Evolutionary conservation across 2,113 vertebrate genomes (phyloP).

Genomic region (Sitta europaea): DNA sequence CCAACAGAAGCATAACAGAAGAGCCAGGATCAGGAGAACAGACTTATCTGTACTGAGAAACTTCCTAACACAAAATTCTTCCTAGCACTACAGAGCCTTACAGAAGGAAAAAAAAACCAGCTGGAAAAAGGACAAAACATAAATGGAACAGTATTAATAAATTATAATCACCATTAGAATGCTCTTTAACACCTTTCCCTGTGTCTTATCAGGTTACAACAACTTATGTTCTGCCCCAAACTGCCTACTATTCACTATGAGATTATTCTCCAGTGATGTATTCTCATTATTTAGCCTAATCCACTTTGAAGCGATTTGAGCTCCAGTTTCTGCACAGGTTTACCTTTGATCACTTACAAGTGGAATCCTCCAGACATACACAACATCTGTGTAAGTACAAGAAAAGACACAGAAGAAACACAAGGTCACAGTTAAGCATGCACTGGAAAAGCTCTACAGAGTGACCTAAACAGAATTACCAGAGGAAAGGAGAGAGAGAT

Average conservation of each 20-base stretch:
- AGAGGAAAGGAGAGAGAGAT: background rate
- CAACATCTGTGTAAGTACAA: constrained; percentile 36
- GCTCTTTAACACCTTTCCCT: background rate
- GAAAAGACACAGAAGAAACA: constrained; percentile 44
- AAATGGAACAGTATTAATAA: background rate
- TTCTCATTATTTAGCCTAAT: constrained; percentile 43
- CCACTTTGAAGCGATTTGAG: constrained; percentile 55
- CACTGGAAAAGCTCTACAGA: background rate
- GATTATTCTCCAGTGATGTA: background rate
- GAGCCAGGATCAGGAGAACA: background rate
- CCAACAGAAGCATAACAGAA: background rate
- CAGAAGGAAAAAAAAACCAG: background rate
- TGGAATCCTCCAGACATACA: constrained; percentile 41
- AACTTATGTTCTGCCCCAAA: background rate
- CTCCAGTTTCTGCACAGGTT: constrained; percentile 8
- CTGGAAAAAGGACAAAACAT: background rate
- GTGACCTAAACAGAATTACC: constrained; percentile 42
- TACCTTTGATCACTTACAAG: constrained; percentile 57
- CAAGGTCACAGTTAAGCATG: constrained; percentile 32
- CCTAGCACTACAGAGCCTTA: background rate
- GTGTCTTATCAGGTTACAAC: background rate
- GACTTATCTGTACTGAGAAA: background rate
- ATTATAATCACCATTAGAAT: background rate
- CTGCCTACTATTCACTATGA: background rate
- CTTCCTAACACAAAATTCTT: background rate